phyloP scores from a whole-genome alignment of 2,888 invertebrate species.

The Fabriciana adippe region DNA sequence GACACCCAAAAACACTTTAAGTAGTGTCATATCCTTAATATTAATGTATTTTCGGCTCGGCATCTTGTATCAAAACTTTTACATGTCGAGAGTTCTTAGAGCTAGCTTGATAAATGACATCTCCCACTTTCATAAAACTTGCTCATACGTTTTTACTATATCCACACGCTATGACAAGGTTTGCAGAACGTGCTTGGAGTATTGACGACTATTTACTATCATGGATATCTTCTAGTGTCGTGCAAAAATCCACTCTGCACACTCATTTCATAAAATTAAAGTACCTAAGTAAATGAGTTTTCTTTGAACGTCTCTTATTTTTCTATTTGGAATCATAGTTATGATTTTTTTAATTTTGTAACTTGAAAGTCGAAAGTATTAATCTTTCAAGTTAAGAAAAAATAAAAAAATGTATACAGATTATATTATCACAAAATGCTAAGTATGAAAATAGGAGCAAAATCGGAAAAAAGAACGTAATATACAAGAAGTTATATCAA shows the following conservation, averaged over 20 bases:
- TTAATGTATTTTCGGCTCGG: constrained; percentile 75
- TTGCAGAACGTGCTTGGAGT: constrained; percentile 63
- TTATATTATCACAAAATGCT: too few species aligned
- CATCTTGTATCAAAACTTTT: constrained; percentile 79
- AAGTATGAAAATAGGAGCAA: too few species aligned
- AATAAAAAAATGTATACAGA: too few species aligned
- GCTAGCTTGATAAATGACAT: constrained; percentile 80
- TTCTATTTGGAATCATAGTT: too few species aligned
- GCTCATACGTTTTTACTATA: constrained; percentile 63
- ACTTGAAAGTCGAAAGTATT: too few species aligned
- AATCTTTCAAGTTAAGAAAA: too few species aligned
- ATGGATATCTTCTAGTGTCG: neutral
- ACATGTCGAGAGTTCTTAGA: constrained; percentile 78
- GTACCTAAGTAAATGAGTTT: too few species aligned
- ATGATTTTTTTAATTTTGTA: too few species aligned
- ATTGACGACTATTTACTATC: constrained; percentile 57
- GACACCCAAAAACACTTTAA: constrained; percentile 69
- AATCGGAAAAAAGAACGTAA: too few species aligned
- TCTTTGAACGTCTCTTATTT: too few species aligned
- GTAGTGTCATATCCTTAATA: constrained; percentile 76
- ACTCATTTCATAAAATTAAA: neutral
- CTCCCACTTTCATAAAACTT: constrained; percentile 73
- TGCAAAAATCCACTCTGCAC: neutral
- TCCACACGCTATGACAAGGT: constrained; percentile 52
- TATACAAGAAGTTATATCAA: too few species aligned